Conservation (phyloP, 2,888 invertebrate species). For the Beris chalybata region DNA sequence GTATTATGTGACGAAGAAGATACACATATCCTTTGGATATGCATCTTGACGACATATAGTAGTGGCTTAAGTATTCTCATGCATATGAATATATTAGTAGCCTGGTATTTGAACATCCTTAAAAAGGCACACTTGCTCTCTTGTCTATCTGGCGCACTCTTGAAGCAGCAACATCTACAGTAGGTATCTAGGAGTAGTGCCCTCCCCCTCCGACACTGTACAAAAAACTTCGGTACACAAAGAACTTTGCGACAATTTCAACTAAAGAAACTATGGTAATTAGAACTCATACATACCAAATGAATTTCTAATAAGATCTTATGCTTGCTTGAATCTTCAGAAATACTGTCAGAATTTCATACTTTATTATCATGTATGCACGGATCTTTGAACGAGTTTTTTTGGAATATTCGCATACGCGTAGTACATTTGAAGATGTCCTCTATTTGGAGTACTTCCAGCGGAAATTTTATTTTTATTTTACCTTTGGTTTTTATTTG, state of each 20-base stretch:
- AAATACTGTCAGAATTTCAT: too few species aligned
- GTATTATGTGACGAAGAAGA: conserved; percentile 10
- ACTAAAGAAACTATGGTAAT: conserved; percentile 37
- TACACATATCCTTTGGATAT: conserved; percentile 12
- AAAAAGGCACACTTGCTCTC: conserved; percentile 30
- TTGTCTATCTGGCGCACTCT: conserved; percentile 27
- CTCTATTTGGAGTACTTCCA: too few species aligned
- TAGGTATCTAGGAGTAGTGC: too few species aligned
- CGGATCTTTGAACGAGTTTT: too few species aligned
- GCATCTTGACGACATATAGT: conserved; percentile 11
- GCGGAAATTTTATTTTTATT: too few species aligned
- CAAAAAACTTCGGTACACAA: conserved; percentile 10
- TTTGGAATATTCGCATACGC: too few species aligned
- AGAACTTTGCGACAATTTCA: conserved; percentile 25
- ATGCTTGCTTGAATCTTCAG: conserved; percentile 22
- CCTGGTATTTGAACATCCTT: conserved; percentile 34
- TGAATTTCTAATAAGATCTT: conserved; percentile 36
- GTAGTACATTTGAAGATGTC: too few species aligned
- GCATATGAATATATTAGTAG: conserved; percentile 37
- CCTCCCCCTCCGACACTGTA: too few species aligned
- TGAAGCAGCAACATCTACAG: conserved; percentile 9
- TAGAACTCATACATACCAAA: conserved; percentile 37
- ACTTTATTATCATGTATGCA: too few species aligned
- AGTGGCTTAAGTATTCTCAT: conserved; percentile 29
- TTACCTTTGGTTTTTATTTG: too few species aligned